Base-by-base conservation (phyloP, 2,888 invertebrate genomes). In the Teleogryllus oceanicus region DNA sequence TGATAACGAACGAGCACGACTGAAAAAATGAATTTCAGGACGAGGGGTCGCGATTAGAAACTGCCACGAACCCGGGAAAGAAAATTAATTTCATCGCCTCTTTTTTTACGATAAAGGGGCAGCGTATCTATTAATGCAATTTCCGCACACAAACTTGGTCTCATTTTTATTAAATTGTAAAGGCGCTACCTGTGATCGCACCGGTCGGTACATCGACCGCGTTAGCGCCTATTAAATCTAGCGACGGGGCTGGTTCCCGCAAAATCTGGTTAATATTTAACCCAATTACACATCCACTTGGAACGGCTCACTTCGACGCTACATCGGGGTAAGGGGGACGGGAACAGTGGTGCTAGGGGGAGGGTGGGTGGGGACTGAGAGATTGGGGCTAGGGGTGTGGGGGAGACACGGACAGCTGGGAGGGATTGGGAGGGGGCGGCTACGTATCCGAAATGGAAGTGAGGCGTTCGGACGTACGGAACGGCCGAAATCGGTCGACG, bases 71-170 rank as follows among this genome's bases (percentile, higher is more conserved):
- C 13, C 62, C n/a, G 62, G 62, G n/a, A 62, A 62, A 62, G 62
- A 62, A 62, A 62, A 62, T 62, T 62, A 62, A 62, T 62, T 62
- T n/a, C 62, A 62, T 62, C 62, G 62, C 62, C 62, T 18, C n/a
- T 62, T 62, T 62, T 62, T 62, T 62, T 18, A 18, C 62, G n/a
- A 62, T 62, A 62, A 62, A 62, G 62, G 62, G 13, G 16, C n/a
- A n/a, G 62, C 62, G 62, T 62, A 62, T 62, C 62, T 62, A 62
- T 62, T 62, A 62, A 62, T 62, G 16, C 62, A 62, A 62, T 62
- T 62, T 62, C 62, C 62, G 13, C 62, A 13, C 62, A n/a, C 62
- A 62, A 62, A 62, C n/a, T 62, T 62, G 13, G 62, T 62, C 62
- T 62, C 62, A 62, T 62, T 62, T 62, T 62, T 62, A 62, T 62